Evolutionary conservation across 2,888 invertebrate genomes (phyloP).

Genomic region (Busseola fusca): DNA sequence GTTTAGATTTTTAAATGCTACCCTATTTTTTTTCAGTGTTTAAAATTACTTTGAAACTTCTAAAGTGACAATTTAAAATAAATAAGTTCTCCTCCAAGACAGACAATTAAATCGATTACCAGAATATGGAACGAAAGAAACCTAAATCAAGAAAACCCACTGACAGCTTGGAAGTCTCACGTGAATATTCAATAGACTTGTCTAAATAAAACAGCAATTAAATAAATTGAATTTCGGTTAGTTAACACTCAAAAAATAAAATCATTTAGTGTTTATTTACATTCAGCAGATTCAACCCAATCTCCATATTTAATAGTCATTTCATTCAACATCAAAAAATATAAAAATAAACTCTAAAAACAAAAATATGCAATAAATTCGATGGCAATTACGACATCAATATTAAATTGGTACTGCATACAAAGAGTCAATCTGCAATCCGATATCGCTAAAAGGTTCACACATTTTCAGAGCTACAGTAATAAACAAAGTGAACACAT

Average conservation of each 20-base stretch:
- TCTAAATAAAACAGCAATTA: not conserved
- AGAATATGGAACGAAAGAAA: not conserved
- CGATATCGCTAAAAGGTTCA: slow-evolving; percentile 48
- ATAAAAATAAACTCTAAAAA: not conserved
- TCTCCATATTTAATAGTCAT: slow-evolving; percentile 36
- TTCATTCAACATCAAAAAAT: slow-evolving; percentile 15
- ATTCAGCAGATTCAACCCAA: slow-evolving; percentile 28
- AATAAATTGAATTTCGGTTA: slow-evolving; percentile 1
- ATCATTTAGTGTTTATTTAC: slow-evolving; percentile 14
- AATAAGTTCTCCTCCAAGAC: not conserved
- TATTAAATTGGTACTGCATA: slow-evolving; percentile 38
- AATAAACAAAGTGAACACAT: slow-evolving; percentile 48
- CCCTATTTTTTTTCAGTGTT: not conserved
- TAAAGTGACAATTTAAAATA: not conserved
- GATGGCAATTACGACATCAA: slow-evolving; percentile 43
- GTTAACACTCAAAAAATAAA: not conserved
- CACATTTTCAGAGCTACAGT: slow-evolving; percentile 37
- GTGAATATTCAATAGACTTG: not conserved
- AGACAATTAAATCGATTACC: not conserved
- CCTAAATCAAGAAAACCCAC: not conserved
- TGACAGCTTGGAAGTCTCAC: not conserved
- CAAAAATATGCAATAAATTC: slow-evolving; percentile 32
- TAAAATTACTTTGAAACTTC: not conserved
- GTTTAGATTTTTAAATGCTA: not conserved
- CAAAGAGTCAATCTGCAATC: slow-evolving; percentile 48